phyloP scores from a whole-genome alignment of 2,797 vertebrate species.

The Propithecus perrieri region DNA sequence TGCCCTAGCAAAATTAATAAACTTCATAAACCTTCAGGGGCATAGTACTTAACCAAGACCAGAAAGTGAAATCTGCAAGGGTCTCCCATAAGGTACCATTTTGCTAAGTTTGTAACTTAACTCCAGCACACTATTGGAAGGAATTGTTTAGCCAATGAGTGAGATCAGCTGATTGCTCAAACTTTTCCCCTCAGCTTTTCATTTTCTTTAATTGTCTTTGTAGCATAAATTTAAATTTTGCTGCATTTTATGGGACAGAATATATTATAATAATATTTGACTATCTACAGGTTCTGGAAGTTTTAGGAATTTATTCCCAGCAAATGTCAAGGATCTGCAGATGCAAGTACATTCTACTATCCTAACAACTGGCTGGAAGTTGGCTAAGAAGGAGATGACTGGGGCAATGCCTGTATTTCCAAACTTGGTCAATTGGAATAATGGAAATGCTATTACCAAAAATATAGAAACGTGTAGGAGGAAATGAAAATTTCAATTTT shows the following conservation, averaged over 20 bases:
- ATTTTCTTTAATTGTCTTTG: background rate
- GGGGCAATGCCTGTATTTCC: background rate
- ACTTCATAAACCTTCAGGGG: background rate
- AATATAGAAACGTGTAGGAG: background rate
- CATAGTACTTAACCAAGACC: background rate
- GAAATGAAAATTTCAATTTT: background rate
- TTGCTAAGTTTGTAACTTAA: background rate
- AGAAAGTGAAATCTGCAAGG: background rate
- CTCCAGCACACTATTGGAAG: background rate
- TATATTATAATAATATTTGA: background rate
- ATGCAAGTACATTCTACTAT: background rate
- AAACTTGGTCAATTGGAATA: background rate
- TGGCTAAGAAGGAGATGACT: background rate
- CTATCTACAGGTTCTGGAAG: background rate
- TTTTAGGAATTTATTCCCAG: background rate
- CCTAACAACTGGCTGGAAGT: background rate
- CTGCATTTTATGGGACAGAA: background rate
- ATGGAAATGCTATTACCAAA: background rate
- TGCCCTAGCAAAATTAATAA: constrained; percentile 52
- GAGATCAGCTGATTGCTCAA: background rate
- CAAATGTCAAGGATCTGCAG: background rate
- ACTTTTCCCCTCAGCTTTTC: background rate
- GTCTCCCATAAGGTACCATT: background rate
- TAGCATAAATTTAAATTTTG: constrained; percentile 7
- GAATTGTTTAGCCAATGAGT: background rate